Evolutionary conservation across 92 coral and sea anemone species (phyloP), one percentile per base, ranked within the genome.

Genomic region (Epizoanthus ramosus): DNA sequence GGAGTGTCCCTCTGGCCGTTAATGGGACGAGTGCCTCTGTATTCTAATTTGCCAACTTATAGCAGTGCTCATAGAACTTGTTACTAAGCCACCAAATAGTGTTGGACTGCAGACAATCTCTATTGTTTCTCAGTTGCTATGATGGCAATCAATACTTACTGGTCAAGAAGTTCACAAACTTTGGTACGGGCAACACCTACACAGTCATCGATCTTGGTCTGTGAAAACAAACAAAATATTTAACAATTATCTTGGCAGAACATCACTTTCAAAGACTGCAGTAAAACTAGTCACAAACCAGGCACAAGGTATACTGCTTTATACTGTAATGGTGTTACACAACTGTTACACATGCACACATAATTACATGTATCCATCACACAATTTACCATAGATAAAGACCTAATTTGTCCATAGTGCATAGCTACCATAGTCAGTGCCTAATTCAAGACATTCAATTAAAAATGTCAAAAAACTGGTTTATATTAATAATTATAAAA

Each of bases 191-290:
- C 91, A 63, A 84, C 17, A 47, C 83, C 53, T 14, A 94, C 33
- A 56, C 68, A 91, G 35, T 90, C 91, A 61, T 95, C 98, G 61
- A 95, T 90, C 83, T 91, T 88, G 63, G 74, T 87, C 98, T 95
- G 76, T 4, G 33, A 83, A 57, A 59, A 57, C 64, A 83, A 24
- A 65, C 57, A 33, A 31, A 15, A 22, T 41, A 24, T 10, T 15
- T 23, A 28, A 28, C 31, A 28, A 28, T 28, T 28, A 28, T 28
- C 31, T 28, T 28, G 31, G 31, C 0, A 28, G 31, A 28, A 28
- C 31, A 37, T 37, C 43, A 37, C 43, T 37, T 37, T 37, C 54
- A 47, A 47, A 8, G 54, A 47, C 2, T 47, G 54, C 15, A 47
- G 15, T 1, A 58, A 9, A 13, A 31, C 24, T 35, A 77, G 17